These are phyloP conservation scores for Urosaurus nigricauda DNA, from an alignment of 2,797 vertebrate genomes.

Conservation along the genomic window DNA sequence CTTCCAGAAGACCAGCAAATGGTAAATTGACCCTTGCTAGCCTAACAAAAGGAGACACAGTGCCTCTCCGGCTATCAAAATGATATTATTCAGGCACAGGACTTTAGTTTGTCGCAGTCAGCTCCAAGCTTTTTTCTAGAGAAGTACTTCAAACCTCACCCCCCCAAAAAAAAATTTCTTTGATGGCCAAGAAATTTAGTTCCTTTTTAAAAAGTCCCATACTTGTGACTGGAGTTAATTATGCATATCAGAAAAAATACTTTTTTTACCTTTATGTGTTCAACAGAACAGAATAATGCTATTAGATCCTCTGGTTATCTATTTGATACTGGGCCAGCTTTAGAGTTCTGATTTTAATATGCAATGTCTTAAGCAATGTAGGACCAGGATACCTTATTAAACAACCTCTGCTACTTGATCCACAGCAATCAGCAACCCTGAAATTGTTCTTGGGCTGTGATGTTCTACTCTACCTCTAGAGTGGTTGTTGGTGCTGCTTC, in stretches of 20 bases:
- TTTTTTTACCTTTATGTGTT: background rate
- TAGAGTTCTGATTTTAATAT: too few species aligned
- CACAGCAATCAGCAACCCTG: background rate
- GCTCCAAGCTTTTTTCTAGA: background rate
- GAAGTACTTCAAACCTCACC: background rate
- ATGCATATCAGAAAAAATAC: background rate
- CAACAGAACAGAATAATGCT: background rate
- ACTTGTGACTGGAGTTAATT: conserved; percentile 15
- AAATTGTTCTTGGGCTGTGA: background rate
- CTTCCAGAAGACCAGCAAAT: conserved; percentile 47
- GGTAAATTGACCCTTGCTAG: conserved; percentile 79
- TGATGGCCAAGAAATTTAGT: conserved; percentile 4
- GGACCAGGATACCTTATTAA: too few species aligned
- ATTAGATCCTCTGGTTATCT: too few species aligned
- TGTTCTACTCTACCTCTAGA: too few species aligned
- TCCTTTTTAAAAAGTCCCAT: background rate
- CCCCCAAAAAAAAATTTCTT: conserved; percentile 37
- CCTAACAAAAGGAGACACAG: conserved; percentile 70
- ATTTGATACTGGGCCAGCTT: too few species aligned
- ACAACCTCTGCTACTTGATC: too few species aligned
- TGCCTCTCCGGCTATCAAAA: conserved; percentile 82
- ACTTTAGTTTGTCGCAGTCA: conserved; percentile 24
- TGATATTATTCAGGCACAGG: conserved; percentile 79
- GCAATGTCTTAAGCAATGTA: too few species aligned
- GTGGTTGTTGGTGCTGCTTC: background rate